phyloP scores from a whole-genome alignment of 2,113 vertebrate genomes.

The Patagioenas fasciata region DNA sequence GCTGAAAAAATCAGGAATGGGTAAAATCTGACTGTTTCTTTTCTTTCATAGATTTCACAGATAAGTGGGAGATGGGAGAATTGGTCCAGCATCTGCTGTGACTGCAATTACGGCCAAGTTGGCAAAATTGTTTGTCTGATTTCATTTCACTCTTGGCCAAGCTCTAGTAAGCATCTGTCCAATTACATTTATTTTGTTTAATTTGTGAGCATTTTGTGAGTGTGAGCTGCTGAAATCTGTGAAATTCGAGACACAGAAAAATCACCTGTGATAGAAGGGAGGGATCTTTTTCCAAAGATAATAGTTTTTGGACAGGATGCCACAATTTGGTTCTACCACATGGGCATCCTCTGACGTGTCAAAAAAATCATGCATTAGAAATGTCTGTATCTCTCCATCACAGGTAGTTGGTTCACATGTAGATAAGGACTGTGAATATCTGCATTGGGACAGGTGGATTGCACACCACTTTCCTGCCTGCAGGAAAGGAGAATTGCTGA shows the following conservation, averaged over 20 bases:
- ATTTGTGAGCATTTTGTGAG: neutral
- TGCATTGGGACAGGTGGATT: neutral
- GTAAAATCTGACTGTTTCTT: neutral
- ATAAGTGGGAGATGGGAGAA: neutral
- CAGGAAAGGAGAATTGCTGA: neutral
- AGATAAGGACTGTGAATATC: neutral
- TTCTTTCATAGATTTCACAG: constrained; percentile 38
- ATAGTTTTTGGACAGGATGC: neutral
- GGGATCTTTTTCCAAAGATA: neutral
- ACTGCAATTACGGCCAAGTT: constrained; percentile 48
- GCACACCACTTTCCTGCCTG: neutral
- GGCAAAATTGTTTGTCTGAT: constrained; percentile 48
- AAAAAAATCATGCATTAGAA: neutral
- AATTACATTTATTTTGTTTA: neutral
- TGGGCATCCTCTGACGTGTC: neutral
- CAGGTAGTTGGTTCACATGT: neutral
- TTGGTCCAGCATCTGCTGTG: constrained; percentile 15
- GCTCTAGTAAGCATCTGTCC: constrained; percentile 39
- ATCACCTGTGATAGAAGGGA: neutral
- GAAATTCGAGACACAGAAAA: neutral
- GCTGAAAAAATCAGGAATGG: neutral
- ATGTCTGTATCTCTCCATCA: neutral
- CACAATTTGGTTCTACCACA: neutral
- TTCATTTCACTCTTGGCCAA: constrained; percentile 51
- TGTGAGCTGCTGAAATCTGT: neutral